These are phyloP conservation scores for Lasiurus cinereus DNA, from an alignment of 2,113 vertebrate species.

Conservation along the genomic window DNA sequence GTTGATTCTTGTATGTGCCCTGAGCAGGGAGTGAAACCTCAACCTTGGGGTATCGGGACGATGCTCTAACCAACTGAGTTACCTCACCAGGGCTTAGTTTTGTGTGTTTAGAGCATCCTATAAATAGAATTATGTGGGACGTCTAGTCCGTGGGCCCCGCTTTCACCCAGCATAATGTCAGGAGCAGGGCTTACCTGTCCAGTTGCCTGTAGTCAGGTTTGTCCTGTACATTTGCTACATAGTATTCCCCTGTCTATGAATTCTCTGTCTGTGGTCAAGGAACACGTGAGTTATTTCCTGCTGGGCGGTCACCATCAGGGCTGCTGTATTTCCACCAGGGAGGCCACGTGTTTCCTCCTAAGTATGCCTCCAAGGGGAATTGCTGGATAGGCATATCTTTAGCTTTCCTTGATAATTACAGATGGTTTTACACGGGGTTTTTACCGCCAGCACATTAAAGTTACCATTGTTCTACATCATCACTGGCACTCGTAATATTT, in stretches of 20 bases:
- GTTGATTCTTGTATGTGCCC: not conserved
- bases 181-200: not conserved
- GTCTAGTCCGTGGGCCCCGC: not conserved
- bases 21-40: not conserved
- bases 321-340: too few species aligned
- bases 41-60: not conserved
- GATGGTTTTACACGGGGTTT: not conserved
- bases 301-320: not conserved
- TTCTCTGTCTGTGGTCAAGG: not conserved
- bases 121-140: not conserved
- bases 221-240: not conserved
- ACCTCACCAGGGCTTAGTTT: not conserved
- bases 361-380: not conserved
- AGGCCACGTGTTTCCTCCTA: not conserved
- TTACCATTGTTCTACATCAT: not conserved
- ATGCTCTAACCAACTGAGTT: not conserved
- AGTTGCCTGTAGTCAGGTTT: fast-evolving
- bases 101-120: not conserved
- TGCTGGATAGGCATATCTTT: not conserved
- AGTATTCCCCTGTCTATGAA: not conserved
- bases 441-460: not conserved
- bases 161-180: not conserved
- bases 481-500: not conserved
- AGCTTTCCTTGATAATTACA: not conserved
- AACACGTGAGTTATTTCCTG: not conserved